Evolutionary conservation across 1,140 invertebrate species (phyloP).

Genomic region (Pantala flavescens): DNA sequence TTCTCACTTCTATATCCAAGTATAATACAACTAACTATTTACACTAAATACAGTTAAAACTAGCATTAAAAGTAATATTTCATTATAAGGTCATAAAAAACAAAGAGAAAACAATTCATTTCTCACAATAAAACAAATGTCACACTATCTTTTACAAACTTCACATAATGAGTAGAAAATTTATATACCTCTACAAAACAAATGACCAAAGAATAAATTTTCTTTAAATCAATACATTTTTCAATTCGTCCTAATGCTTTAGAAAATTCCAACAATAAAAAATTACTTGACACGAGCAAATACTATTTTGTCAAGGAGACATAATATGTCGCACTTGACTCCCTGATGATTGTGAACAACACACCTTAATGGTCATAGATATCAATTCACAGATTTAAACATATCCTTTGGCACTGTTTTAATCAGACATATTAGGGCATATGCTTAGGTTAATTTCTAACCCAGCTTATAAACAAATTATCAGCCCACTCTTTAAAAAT

Average conservation of each 20-base stretch:
- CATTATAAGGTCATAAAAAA: neutral
- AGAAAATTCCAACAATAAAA: slow-evolving; percentile 4
- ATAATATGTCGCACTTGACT: neutral
- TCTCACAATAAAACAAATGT: neutral
- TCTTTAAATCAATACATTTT: neutral
- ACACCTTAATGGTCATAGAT: neutral
- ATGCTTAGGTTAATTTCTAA: neutral
- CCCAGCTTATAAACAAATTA: neutral
- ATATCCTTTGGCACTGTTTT: neutral
- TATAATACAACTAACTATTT: neutral
- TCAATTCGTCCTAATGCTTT: neutral
- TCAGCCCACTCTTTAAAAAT: neutral
- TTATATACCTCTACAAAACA: neutral
- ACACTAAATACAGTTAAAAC: slow-evolving; percentile 10
- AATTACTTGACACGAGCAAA: neutral
- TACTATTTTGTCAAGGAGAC: neutral
- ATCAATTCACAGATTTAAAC: neutral
- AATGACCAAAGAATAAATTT: neutral
- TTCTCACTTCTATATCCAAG: neutral
- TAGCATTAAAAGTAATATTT: neutral
- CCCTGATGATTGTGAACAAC: neutral
- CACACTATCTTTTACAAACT: neutral
- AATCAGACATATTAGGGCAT: neutral
- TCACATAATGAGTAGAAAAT: neutral
- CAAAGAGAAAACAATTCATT: neutral